A percentile compares a stretch with the other conserved stretches of the same genome.
Evolutionary conservation across 2,113 vertebrate species (phyloP).

Genomic region (Cynopterus brachyotis): DNA sequence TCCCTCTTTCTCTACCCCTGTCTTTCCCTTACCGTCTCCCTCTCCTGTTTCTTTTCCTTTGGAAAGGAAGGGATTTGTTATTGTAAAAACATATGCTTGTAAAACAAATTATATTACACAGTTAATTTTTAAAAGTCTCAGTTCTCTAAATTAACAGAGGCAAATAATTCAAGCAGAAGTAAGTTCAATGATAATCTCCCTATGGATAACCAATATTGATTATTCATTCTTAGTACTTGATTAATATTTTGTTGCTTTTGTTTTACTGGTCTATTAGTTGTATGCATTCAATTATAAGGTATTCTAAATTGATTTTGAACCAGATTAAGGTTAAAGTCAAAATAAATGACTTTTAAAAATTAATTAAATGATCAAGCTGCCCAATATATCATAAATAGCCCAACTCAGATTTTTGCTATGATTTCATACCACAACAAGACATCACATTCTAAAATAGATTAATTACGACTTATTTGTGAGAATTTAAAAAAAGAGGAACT

Average conservation of each 20-base stretch:
- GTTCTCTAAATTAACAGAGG: neutral
- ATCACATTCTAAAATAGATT: neutral
- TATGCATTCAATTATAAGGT: neutral
- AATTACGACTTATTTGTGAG: neutral
- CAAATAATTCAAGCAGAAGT: constrained; percentile 41
- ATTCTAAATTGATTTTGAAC: neutral
- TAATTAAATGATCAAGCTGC: neutral
- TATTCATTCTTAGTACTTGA: neutral
- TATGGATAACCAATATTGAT: neutral
- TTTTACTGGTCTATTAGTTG: neutral
- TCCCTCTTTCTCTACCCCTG: neutral
- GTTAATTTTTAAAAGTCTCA: neutral
- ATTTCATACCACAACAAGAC: neutral
- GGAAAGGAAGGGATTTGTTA: neutral
- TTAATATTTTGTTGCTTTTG: neutral
- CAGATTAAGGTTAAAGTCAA: neutral
- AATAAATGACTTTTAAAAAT: neutral
- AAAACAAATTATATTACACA: neutral
- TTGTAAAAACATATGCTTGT: neutral
- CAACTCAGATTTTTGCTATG: neutral
- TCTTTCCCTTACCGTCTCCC: neutral
- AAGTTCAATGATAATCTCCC: constrained; percentile 9
- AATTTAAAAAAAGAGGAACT: neutral
- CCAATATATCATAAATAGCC: neutral
- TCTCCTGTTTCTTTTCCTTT: neutral